Conservation (phyloP, 1,140 invertebrate species). For the Calosoma granatense region DNA sequence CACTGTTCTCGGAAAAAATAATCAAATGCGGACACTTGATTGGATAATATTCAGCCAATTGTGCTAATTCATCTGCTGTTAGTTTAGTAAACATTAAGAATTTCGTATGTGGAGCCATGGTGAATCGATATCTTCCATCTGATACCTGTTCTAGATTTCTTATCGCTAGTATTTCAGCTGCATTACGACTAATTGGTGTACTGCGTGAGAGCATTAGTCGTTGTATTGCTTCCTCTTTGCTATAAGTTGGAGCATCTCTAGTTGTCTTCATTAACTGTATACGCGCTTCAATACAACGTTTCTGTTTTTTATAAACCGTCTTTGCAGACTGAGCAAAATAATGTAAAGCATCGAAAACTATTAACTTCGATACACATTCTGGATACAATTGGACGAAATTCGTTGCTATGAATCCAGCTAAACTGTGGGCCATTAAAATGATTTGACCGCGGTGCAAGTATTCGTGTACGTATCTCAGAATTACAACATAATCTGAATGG, state of each 20-base stretch:
- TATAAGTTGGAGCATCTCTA: conserved; percentile 30
- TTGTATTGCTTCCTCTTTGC: conserved; percentile 40
- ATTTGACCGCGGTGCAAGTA: conserved; percentile 46
- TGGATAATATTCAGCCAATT: conserved; percentile 24
- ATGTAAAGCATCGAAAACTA: conserved; percentile 42
- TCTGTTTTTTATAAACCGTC: conserved; percentile 24
- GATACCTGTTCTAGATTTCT: conserved; percentile 32
- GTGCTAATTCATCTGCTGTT: conserved; percentile 21
- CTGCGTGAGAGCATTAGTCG: conserved; percentile 31
- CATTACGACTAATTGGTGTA: conserved; percentile 30
- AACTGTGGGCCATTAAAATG: conserved; percentile 46
- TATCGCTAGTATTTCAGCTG: conserved; percentile 40
- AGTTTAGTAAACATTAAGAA: conserved; percentile 17
- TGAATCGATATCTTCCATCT: conserved; percentile 30
- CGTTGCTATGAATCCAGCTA: conserved; percentile 40
- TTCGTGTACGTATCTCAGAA: conserved; percentile 41
- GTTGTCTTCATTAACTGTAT: conserved; percentile 20
- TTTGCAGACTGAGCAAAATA: conserved; percentile 25
- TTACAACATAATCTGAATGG: conserved; percentile 36
- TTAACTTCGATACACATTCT: conserved; percentile 37
- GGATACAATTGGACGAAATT: conserved; percentile 40
- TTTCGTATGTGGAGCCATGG: conserved; percentile 24
- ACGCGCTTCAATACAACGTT: conserved; percentile 23
- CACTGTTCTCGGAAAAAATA: conserved; percentile 21
- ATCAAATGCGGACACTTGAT: conserved; percentile 30